Percentiles rank a stretch among this genome's conserved stretches.
phyloP scores from a whole-genome alignment of 2,797 vertebrate species.

The Pseudomugil tenellus region DNA sequence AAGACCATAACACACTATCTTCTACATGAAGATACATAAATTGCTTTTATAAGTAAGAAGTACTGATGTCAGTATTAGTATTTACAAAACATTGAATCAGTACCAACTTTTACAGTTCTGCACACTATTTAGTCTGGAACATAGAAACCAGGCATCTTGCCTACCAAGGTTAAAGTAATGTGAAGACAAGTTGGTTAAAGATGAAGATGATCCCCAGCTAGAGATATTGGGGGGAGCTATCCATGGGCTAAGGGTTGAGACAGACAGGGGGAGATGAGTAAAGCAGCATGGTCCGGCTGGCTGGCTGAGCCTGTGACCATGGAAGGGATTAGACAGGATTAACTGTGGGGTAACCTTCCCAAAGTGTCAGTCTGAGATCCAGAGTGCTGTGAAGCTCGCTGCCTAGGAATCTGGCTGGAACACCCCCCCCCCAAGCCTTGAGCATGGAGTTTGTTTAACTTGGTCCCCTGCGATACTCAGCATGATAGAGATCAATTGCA shows the following conservation, averaged over 20 bases:
- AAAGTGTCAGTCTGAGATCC: conserved; percentile 82
- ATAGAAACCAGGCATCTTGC: not conserved
- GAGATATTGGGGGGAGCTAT: conserved; percentile 18
- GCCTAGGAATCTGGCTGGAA: conserved; percentile 75
- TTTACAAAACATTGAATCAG: not conserved
- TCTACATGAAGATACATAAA: not conserved
- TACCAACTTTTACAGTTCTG: not conserved
- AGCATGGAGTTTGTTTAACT: conserved; percentile 68
- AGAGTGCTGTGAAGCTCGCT: conserved; percentile 74
- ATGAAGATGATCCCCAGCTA: conserved; percentile 24
- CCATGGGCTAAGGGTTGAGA: conserved; percentile 39
- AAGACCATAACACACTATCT: not conserved
- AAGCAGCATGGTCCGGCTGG: conserved; percentile 61
- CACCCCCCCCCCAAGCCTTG: conserved; percentile 51
- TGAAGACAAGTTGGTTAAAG: conserved; percentile 19
- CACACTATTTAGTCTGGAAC: not conserved
- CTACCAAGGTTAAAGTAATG: not conserved
- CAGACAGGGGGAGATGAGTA: conserved; percentile 53
- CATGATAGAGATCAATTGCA: conserved; percentile 48
- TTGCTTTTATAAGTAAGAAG: not conserved
- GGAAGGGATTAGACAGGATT: conserved; percentile 84
- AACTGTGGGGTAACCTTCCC: conserved; percentile 82
- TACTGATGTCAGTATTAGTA: not conserved
- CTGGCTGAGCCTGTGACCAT: conserved; percentile 78
- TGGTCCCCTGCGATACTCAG: conserved; percentile 48